Evolutionary conservation across 2,797 vertebrate genomes (phyloP).

Genomic region (Ataeniobius toweri): DNA sequence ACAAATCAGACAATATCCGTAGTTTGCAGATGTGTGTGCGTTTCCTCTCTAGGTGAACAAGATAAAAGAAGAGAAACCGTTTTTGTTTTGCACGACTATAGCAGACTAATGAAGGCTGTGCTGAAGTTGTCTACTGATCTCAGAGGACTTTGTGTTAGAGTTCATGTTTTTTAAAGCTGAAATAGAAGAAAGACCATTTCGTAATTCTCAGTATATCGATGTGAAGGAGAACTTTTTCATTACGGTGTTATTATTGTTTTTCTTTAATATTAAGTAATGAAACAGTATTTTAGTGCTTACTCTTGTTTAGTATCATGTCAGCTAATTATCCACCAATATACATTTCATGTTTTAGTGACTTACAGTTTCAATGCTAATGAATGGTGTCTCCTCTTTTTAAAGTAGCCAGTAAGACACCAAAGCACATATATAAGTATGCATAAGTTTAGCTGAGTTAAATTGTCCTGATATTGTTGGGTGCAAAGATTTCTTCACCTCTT

Average conservation of each 20-base stretch:
- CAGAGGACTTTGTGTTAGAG: conserved; percentile 28
- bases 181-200: conserved; percentile 62
- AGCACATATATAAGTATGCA: not conserved
- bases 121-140: conserved; percentile 22
- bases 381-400: conserved; percentile 25
- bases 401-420: conserved; percentile 15
- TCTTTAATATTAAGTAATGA: conserved; percentile 27
- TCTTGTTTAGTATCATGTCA: conserved; percentile 12
- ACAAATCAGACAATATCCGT: conserved; percentile 18
- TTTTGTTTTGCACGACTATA: conserved; percentile 16
- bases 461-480: not conserved
- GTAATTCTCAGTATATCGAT: conserved; percentile 64
- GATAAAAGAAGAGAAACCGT: not conserved
- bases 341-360: conserved; percentile 14
- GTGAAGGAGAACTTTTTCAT: conserved; percentile 34
- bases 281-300: conserved; percentile 18
- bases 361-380: not conserved
- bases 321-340: conserved; percentile 9
- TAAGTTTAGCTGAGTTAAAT: not conserved
- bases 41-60: conserved; percentile 35
- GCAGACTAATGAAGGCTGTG: conserved; percentile 36
- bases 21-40: conserved; percentile 2
- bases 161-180: conserved; percentile 74
- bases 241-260: conserved; percentile 10
- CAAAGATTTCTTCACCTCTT: not conserved